A percentile compares a stretch with the other conserved stretches of the same genome.
These are phyloP conservation scores for Streblospio benedicti DNA, from an alignment of 1,140 invertebrate genomes.

Conservation along the genomic window DNA sequence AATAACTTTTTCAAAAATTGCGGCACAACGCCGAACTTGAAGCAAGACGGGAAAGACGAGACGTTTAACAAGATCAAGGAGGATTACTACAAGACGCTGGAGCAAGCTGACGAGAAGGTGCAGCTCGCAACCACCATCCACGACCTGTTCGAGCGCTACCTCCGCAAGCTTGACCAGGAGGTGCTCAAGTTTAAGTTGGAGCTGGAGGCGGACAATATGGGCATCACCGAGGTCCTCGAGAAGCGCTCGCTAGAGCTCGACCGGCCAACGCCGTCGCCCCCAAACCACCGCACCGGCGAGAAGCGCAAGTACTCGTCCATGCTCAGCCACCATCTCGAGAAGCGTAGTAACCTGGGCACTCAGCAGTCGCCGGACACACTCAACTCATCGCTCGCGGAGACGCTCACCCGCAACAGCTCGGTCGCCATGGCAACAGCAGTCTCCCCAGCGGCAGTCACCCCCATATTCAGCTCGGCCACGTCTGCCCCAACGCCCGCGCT, in stretches of 20 bases:
- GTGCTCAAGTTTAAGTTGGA: constrained; percentile 95
- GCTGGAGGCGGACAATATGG: constrained; percentile 93
- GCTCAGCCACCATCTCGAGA: no score
- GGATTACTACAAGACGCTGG: constrained; percentile 85
- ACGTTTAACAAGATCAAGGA: constrained; percentile 77
- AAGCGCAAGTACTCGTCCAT: no score
- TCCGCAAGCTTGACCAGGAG: constrained; percentile 85
- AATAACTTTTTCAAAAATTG: constrained; percentile 68
- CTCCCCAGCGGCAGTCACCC: no score
- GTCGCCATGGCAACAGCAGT: no score
- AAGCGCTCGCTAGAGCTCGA: no score
- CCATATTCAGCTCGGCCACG: no score
- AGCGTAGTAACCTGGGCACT: no score
- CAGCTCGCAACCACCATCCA: constrained; percentile 84
- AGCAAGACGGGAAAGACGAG: constrained; percentile 67
- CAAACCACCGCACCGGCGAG: no score
- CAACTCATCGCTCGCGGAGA: no score
- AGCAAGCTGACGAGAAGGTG: constrained; percentile 81
- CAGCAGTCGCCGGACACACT: no score
- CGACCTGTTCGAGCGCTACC: constrained; percentile 87
- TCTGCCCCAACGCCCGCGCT: constrained; percentile 38
- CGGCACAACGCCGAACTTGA: constrained; percentile 66
- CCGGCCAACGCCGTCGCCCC: no score
- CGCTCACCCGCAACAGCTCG: no score
- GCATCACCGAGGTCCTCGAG: constrained; percentile 91